These are phyloP conservation scores for Rhogogaster chlorosoma DNA, from an alignment of 2,888 invertebrate genomes.

Conservation along the genomic window DNA sequence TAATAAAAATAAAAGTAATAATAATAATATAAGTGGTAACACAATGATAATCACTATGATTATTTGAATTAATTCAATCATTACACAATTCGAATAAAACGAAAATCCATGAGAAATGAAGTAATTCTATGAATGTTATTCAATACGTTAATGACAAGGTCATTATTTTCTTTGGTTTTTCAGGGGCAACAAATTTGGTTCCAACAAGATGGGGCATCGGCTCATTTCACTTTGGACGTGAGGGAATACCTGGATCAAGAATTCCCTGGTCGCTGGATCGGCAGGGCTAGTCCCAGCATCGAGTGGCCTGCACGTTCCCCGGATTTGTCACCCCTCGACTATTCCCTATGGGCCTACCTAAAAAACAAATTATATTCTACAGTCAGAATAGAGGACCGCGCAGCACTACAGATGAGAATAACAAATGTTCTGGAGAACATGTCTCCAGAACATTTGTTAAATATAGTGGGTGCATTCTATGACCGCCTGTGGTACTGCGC, in stretches of 20 bases:
- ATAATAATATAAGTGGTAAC: too few relatives aligned
- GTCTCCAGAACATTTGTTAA: neutral
- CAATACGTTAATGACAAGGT: neutral
- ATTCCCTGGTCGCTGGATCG: neutral
- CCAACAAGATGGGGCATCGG: neutral
- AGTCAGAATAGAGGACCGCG: neutral
- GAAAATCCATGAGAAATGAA: neutral
- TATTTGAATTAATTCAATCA: too few relatives aligned
- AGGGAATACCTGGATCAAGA: neutral
- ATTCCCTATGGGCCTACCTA: neutral
- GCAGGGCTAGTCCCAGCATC: neutral
- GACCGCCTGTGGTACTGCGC: conserved; percentile 7
- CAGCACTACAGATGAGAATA: neutral
- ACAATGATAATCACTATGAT: too few relatives aligned
- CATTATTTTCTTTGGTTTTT: neutral
- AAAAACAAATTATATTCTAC: neutral
- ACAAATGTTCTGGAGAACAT: neutral
- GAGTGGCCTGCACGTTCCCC: too few relatives aligned
- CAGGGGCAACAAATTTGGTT: neutral
- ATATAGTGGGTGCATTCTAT: too few relatives aligned
- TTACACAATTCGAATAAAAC: too few relatives aligned
- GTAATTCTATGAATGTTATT: neutral
- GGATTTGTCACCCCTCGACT: neutral
- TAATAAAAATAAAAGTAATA: too few relatives aligned
- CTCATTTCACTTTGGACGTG: neutral